Evolutionary conservation across 2,797 vertebrate species (phyloP).

Genomic region (Leucoraja ocellata): DNA sequence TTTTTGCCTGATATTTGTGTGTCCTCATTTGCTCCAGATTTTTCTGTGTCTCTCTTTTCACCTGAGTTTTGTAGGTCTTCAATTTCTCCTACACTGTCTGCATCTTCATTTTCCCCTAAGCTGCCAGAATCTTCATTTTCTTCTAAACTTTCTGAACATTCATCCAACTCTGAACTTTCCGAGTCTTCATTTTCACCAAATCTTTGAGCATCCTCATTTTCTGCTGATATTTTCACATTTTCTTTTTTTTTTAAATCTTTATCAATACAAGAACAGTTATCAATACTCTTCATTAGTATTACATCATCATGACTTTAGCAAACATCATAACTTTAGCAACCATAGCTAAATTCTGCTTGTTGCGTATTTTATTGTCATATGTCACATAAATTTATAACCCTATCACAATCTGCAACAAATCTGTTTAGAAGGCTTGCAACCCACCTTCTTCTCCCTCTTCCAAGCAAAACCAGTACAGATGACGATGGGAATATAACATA

Average conservation of each 20-base stretch:
- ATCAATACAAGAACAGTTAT: neutral
- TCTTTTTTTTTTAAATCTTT: slow-evolving; percentile 3
- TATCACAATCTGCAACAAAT: neutral
- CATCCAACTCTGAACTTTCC: neutral
- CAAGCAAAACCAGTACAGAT: neutral
- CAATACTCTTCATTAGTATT: neutral
- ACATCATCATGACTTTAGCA: neutral
- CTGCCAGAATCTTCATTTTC: neutral
- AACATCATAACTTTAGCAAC: neutral
- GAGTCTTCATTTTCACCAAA: neutral
- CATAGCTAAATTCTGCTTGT: neutral
- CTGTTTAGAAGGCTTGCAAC: neutral
- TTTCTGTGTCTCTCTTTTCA: neutral
- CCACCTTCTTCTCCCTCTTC: neutral
- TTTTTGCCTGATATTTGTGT: neutral
- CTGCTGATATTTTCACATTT: neutral
- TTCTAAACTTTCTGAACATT: neutral
- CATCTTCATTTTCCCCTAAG: neutral
- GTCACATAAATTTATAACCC: too few relatives aligned
- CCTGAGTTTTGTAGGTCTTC: neutral
- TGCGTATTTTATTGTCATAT: too few relatives aligned
- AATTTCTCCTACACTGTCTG: neutral
- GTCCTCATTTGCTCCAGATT: neutral
- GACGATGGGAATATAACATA: neutral
- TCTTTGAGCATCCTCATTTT: neutral